phyloP scores from a whole-genome alignment of 2,113 vertebrate species.

The Pangasianodon hypophthalmus region DNA sequence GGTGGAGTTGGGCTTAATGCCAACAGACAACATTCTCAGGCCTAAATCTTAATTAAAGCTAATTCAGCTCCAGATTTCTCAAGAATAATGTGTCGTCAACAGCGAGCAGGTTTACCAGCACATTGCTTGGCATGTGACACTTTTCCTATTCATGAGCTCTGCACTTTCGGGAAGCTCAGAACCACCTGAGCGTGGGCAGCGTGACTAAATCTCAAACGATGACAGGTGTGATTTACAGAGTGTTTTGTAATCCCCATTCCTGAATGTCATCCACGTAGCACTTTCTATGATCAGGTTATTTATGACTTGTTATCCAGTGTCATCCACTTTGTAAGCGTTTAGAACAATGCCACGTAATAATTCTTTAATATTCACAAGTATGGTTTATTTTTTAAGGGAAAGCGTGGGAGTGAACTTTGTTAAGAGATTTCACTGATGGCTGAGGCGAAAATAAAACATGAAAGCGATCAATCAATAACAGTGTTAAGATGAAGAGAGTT shows the following conservation, averaged over 20 bases:
- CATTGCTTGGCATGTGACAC: not conserved
- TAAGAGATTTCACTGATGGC: not conserved
- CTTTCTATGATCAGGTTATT: not conserved
- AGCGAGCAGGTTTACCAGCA: not conserved
- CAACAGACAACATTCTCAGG: not conserved
- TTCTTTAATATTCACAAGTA: not conserved
- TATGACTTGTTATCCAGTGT: not conserved
- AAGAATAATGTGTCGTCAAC: not conserved
- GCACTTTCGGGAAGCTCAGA: not conserved
- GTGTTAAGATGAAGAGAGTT: too few relatives aligned
- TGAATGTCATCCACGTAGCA: not conserved
- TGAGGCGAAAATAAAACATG: not conserved
- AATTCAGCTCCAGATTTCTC: not conserved
- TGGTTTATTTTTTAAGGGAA: not conserved
- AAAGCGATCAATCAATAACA: not conserved
- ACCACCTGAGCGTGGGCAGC: conserved; percentile 6
- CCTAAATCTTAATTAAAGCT: not conserved
- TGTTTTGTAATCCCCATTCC: not conserved
- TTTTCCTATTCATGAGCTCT: not conserved
- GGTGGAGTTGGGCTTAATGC: too few relatives aligned
- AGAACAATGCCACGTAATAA: not conserved
- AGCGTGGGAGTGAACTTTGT: not conserved
- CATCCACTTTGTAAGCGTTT: not conserved
- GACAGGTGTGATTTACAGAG: not conserved
- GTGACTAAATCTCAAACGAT: not conserved